phyloP scores from a whole-genome alignment of 2,113 vertebrate species.

The Bujurquina vittata region DNA sequence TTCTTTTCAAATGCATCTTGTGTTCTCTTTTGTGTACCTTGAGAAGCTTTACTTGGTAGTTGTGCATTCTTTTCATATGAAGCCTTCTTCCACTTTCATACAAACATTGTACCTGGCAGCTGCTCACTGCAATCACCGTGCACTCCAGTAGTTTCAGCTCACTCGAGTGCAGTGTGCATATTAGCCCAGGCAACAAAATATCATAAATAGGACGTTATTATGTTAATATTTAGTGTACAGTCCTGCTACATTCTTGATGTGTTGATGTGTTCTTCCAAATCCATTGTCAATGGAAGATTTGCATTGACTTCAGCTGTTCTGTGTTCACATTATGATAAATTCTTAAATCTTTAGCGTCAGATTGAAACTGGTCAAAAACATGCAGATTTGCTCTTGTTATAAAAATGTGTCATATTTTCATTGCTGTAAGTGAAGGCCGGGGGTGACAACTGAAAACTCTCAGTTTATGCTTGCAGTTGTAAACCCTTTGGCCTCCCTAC shows the following conservation, averaged over 20 bases:
- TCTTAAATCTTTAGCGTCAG: not conserved
- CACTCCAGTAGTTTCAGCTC: not conserved
- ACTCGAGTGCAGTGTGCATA: not conserved
- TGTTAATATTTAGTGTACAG: constrained; percentile 21
- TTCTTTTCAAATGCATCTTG: constrained; percentile 4
- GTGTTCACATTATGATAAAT: too few species aligned
- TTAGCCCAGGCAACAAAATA: not conserved
- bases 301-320: not conserved
- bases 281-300: not conserved
- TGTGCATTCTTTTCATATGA: not conserved
- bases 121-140: not conserved
- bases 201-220: constrained; percentile 12
- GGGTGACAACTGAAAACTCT: not conserved
- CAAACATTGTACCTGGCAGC: constrained; percentile 16
- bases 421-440: not conserved
- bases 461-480: not conserved
- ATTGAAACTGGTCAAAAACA: not conserved
- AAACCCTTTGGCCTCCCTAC: not conserved
- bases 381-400: not conserved
- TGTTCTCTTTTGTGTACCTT: constrained; percentile 16
- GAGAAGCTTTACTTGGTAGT: constrained; percentile 5
- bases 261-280: constrained; percentile 1
- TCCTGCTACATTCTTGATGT: not conserved
- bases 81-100: not conserved
- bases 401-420: not conserved